Evolutionary conservation across 2,888 invertebrate species (phyloP), one percentile per base, ranked within the genome.

Genomic region (Trissolcus japonicus): DNA sequence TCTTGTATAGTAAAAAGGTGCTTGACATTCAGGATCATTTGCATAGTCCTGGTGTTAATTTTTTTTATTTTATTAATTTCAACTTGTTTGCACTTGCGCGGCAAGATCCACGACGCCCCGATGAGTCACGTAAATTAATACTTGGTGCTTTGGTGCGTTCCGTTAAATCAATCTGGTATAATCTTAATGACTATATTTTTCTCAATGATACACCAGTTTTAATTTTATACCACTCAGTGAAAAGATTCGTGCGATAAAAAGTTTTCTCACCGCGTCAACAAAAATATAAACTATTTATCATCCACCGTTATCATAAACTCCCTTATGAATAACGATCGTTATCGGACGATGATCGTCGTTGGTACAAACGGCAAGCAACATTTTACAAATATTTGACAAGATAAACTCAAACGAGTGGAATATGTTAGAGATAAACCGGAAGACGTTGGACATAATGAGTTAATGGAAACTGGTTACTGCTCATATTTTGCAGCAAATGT

Each of bases 401-500:
- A 53, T 55, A 65, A 65, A 43, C 46, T 46, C 11, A 14, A 35
- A 62, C 11, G 35, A 25, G 50, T n/a, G 14, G 40, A 48, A 50
- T 53, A 53, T 40, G 53, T 53, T 7, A 19, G 19, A 53, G 53
- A 62, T 53, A 61, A 46, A 62, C 41, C 21, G 41, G 62, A 62
- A 62, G 16, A 53, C 51, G 53, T 41, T 35, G 17, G 25, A 14
- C 17, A 25, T n/a, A 61, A 55, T 55, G 63, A 55, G 46, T 54
- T 55, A 56, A 7, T 65, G 11, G 6, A 29, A 56, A 65, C 56
- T 55, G 56, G 65, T 65, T 65, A 48, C 48, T 25, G 14, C 14
- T 9, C 9, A 35, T 35, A 35, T 9, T 35, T 35, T 35, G 9
- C 35, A 1, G 35, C 35, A 11, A 29, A 29, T 29, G 29, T 35